These are phyloP conservation scores for Gambusia holbrooki DNA, from an alignment of 2,113 vertebrate species.

Conservation along the genomic window DNA sequence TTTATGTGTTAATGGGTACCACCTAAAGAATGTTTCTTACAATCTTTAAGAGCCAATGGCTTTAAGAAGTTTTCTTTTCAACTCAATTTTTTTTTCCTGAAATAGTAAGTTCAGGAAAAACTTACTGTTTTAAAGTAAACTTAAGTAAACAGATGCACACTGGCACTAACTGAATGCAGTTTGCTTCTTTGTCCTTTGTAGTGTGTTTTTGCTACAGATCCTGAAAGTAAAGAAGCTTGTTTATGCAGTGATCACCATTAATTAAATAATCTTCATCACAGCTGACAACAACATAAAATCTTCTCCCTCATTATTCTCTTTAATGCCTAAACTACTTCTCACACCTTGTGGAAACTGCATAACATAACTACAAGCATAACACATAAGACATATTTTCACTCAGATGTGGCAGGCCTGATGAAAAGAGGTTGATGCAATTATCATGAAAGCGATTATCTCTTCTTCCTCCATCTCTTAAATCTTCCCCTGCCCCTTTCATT, in stretches of 20 bases:
- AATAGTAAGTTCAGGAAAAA: neutral
- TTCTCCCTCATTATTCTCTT: slow-evolving; percentile 1
- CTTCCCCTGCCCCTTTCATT: slow-evolving; percentile 18
- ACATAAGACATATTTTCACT: slow-evolving; percentile 39
- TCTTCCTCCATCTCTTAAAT: neutral
- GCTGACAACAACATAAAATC: neutral
- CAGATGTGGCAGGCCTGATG: slow-evolving; percentile 45
- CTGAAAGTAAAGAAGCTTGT: neutral
- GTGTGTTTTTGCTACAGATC: neutral
- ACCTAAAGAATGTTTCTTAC: no score
- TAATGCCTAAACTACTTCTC: slow-evolving; percentile 1
- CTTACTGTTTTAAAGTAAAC: neutral
- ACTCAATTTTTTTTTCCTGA: neutral
- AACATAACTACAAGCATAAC: slow-evolving; percentile 16
- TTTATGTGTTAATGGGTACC: neutral
- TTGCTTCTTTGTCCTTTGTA: neutral
- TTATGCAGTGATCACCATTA: neutral
- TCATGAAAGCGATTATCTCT: slow-evolving; percentile 47
- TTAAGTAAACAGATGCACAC: neutral
- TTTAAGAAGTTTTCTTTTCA: no score
- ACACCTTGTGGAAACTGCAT: slow-evolving; percentile 51
- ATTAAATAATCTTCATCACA: slow-evolving; percentile 2
- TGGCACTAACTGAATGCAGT: neutral
- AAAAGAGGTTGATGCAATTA: slow-evolving; percentile 53
- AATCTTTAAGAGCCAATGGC: neutral